Percentiles rank a stretch among this genome's conserved stretches.
phyloP scores from a whole-genome alignment of 37 sponge, comb jelly and placozoan genomes.

The Cladorhizidae sp. region DNA sequence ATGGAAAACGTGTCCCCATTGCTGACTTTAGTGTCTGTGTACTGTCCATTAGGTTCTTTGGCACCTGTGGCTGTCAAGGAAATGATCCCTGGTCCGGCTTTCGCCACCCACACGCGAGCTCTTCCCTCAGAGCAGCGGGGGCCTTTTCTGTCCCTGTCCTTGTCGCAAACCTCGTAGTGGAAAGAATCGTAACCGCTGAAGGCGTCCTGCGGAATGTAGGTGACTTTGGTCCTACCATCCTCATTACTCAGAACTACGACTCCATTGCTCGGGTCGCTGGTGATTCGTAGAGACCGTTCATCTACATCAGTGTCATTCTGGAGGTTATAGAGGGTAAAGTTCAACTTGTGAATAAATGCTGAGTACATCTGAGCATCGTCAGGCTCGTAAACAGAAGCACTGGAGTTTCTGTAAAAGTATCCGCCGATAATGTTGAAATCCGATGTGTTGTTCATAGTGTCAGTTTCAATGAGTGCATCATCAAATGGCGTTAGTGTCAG shows the following conservation, averaged over 20 bases:
- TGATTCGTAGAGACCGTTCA: slow-evolving; percentile 42
- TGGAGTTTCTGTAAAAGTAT: slow-evolving; percentile 47
- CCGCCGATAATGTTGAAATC: not conserved
- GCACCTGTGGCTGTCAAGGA: slow-evolving; percentile 47
- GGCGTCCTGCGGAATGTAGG: slow-evolving; percentile 54
- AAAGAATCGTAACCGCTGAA: slow-evolving; percentile 81
- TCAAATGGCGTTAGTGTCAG: slow-evolving; percentile 70
- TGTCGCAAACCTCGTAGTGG: slow-evolving; percentile 79
- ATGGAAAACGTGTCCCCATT: slow-evolving; percentile 61
- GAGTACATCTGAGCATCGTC: slow-evolving; percentile 68
- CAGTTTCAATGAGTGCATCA: slow-evolving; percentile 18
- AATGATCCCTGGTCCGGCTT: slow-evolving; percentile 61
- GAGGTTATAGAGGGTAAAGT: slow-evolving; percentile 63
- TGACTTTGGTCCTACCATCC: slow-evolving; percentile 6
- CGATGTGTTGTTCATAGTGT: not conserved
- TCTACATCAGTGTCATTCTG: slow-evolving; percentile 53
- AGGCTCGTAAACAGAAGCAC: slow-evolving; percentile 64
- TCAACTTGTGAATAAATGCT: slow-evolving; percentile 20
- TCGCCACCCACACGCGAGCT: slow-evolving; percentile 58
- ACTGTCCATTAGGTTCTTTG: not conserved
- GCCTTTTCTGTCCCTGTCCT: not conserved
- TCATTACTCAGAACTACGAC: not conserved
- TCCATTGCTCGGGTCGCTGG: slow-evolving; percentile 35
- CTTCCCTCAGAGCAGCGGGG: slow-evolving; percentile 65
- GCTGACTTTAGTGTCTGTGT: slow-evolving; percentile 70